Percentiles rank a stretch among this genome's conserved stretches.
Conservation (phyloP, 92 coral and sea anemone genomes). For the Pocillopora grandis region DNA sequence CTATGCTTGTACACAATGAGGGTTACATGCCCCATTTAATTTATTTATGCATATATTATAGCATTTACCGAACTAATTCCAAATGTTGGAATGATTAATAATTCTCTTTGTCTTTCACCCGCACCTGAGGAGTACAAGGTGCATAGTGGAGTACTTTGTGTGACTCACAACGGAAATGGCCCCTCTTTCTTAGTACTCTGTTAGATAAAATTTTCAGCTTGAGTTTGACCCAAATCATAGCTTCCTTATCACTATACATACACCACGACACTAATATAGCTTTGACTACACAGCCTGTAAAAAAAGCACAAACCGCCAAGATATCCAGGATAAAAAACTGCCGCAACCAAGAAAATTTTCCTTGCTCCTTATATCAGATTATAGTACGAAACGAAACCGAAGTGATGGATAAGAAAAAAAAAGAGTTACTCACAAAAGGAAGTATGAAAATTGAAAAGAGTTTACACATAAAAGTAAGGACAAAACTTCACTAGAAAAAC, state of each 20-base stretch:
- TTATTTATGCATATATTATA: conserved; percentile 74
- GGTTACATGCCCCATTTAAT: conserved; percentile 16
- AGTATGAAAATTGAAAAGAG: conserved; percentile 9
- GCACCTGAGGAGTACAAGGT: conserved; percentile 31
- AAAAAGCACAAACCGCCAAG: neutral
- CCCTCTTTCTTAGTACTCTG: neutral
- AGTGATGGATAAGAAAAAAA: conserved; percentile 14
- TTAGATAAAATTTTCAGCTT: conserved; percentile 9
- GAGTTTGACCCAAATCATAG: conserved; percentile 35
- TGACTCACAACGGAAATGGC: conserved; percentile 21
- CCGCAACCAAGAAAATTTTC: neutral
- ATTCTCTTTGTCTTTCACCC: conserved; percentile 19
- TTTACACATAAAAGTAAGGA: neutral
- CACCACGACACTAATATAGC: conserved; percentile 5
- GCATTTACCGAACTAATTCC: conserved; percentile 69
- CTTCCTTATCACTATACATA: neutral
- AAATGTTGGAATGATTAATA: conserved; percentile 65
- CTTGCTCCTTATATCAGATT: neutral
- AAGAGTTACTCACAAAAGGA: neutral
- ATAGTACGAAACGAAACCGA: neutral
- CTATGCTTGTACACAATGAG: conserved; percentile 8
- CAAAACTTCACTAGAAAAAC: neutral
- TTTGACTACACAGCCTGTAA: neutral
- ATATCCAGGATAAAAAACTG: conserved; percentile 13
- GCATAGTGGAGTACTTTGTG: conserved; percentile 6